Conservation (phyloP, 1,140 invertebrate genomes). For the Argopecten irradians region DNA sequence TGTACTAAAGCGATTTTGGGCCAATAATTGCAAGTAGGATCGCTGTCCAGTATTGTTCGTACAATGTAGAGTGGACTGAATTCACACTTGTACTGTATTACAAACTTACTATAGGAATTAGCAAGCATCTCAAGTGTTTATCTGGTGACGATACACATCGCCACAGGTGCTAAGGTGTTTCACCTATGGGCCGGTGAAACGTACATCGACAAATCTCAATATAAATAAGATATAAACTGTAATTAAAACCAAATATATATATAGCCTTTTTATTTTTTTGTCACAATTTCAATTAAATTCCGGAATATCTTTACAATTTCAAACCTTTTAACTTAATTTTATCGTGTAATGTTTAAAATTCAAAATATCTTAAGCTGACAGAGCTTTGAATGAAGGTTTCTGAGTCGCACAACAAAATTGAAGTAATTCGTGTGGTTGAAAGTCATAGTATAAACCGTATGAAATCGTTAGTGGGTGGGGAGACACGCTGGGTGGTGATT, state of each 20-base stretch:
- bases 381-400: background rate
- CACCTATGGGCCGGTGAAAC: background rate
- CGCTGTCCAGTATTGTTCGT: background rate
- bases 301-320: background rate
- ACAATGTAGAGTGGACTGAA: background rate
- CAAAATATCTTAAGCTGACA: background rate
- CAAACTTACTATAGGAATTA: background rate
- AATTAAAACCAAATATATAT: background rate
- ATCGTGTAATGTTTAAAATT: background rate
- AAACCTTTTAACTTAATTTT: background rate
- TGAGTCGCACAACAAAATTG: background rate
- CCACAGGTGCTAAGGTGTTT: conserved; percentile 7
- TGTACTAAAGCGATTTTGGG: background rate
- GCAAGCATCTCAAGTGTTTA: conserved; percentile 4
- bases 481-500: background rate
- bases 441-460: background rate
- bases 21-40: background rate
- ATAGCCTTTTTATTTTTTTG: too few species aligned
- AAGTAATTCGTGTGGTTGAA: background rate
- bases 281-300: too few species aligned
- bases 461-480: background rate
- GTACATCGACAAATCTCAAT: too few species aligned
- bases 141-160: background rate
- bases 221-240: background rate
- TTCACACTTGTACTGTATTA: background rate